Conservation (phyloP, 2,888 invertebrate genomes). For the Thyatira batis region DNA sequence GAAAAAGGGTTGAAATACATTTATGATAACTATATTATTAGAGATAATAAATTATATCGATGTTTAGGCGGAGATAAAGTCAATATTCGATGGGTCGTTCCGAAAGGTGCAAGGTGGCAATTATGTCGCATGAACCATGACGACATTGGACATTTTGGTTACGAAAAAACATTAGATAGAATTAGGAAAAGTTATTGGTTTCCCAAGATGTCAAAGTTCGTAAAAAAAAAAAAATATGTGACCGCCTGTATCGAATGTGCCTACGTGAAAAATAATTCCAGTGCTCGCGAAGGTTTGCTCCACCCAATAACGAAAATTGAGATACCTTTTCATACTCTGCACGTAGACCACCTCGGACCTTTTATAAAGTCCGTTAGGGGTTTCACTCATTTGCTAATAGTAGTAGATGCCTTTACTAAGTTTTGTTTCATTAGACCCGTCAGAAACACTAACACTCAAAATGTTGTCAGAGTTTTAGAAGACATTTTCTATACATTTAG, state of each 20-base stretch:
- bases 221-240: too few relatives aligned
- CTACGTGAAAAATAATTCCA: not conserved
- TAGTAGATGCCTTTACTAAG: slow-evolving; percentile 11
- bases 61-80: too few relatives aligned
- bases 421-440: slow-evolving; percentile 14
- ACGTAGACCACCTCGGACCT: slow-evolving; percentile 43
- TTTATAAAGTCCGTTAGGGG: slow-evolving; percentile 32
- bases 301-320: slow-evolving; percentile 7
- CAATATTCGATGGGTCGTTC: too few relatives aligned
- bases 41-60: too few relatives aligned
- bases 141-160: slow-evolving; percentile 9
- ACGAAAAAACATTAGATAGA: slow-evolving; percentile 4
- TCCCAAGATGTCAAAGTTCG: not conserved
- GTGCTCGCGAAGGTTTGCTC: not conserved
- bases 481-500: not conserved
- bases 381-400: slow-evolving; percentile 21
- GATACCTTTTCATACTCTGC: slow-evolving; percentile 37
- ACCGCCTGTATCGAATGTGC: not conserved
- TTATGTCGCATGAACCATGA: too few relatives aligned
- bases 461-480: slow-evolving; percentile 5
- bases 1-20: too few relatives aligned
- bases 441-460: not conserved
- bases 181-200: not conserved
- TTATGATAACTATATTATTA: too few relatives aligned
- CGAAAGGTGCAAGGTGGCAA: too few relatives aligned